These are phyloP conservation scores for Venustoraphidia nigricollis DNA, from an alignment of 2,888 invertebrate species.

Conservation along the genomic window DNA sequence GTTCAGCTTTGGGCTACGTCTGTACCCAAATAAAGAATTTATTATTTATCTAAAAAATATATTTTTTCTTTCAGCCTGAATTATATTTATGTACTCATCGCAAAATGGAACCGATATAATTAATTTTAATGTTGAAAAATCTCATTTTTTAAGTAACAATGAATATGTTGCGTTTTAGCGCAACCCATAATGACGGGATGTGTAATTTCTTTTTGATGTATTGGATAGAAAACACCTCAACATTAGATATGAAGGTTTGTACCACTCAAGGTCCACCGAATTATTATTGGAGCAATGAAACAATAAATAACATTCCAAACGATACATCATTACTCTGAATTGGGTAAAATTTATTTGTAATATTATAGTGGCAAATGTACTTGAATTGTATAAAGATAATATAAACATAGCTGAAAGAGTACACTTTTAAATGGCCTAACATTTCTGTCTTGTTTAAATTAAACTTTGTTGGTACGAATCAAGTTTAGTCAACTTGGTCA, in stretches of 20 bases:
- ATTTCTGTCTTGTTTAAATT: too few relatives aligned
- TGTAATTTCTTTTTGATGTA: conserved; percentile 94
- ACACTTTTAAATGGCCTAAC: too few relatives aligned
- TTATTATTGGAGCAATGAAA: conserved; percentile 62
- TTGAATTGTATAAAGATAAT: too few relatives aligned
- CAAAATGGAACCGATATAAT: conserved; percentile 49
- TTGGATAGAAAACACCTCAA: conserved; percentile 63
- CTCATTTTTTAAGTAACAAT: background rate
- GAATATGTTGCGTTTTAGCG: conserved; percentile 27
- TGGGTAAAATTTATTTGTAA: too few relatives aligned
- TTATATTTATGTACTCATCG: conserved; percentile 84
- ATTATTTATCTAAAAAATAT: background rate
- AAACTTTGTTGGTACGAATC: too few relatives aligned
- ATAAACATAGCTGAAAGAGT: too few relatives aligned
- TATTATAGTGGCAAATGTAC: too few relatives aligned
- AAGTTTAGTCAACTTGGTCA: too few relatives aligned
- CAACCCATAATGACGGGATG: conserved; percentile 84
- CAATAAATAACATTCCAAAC: conserved; percentile 61
- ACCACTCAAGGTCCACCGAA: conserved; percentile 71
- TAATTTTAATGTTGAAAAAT: background rate
- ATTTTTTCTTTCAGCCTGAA: conserved; percentile 58
- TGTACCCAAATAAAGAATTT: background rate
- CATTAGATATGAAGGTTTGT: conserved; percentile 65
- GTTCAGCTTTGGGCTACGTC: too few relatives aligned
- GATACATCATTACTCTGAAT: conserved; percentile 32